Base-by-base conservation (phyloP, 2,888 invertebrate species). In the Chorisops tibialis region DNA sequence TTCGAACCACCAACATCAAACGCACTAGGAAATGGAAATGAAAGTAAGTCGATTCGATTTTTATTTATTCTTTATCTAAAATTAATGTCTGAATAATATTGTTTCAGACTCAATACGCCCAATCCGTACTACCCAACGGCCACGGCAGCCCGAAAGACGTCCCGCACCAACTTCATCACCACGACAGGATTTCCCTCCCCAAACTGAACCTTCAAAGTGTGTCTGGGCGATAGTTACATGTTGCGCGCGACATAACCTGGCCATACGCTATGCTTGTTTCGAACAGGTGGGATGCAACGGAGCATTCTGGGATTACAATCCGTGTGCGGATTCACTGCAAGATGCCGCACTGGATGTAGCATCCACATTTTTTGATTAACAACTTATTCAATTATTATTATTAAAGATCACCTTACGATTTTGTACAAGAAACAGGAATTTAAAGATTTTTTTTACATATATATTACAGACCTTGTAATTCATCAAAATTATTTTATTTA, bases 151-250 rank as follows among this genome's bases (percentile, higher is more conserved):
- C 16, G 3, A 14, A 59, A 18, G 37, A 1, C 41, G 16, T 16
- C 43, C 37, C 24, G 37, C 24, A n/a, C 49, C 58, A 21, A 11
- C 59, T 30, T 24, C 14, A 2, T 22, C 52, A n/a, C 12, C 6
- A 12, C 41, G n/a, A 9, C 4, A n/a, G 19, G 35, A 39, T 35
- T 49, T 16, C 3, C 41, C 41, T 5, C 6, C 1, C 1, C 22
- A 59, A 39, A 63, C 71, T 80, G 74, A 69, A 78, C 79, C 86
- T 1, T 80, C 84, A 7, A 81, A 82, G 1, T 91, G 91, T 70
- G 85, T 87, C 0, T 86, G 88, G 84, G 91, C 91, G 0, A 87
- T 91, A 52, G 78, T 89, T 5, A 83, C 86, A 2, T 92, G 91
- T 71, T 91, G 91, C 70, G 79, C 84, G 1, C 75, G 77, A 0